Percentiles rank a stretch among this genome's conserved stretches.
Conservation (phyloP, 2,113 vertebrate genomes). For the Atrichornis clamosus region DNA sequence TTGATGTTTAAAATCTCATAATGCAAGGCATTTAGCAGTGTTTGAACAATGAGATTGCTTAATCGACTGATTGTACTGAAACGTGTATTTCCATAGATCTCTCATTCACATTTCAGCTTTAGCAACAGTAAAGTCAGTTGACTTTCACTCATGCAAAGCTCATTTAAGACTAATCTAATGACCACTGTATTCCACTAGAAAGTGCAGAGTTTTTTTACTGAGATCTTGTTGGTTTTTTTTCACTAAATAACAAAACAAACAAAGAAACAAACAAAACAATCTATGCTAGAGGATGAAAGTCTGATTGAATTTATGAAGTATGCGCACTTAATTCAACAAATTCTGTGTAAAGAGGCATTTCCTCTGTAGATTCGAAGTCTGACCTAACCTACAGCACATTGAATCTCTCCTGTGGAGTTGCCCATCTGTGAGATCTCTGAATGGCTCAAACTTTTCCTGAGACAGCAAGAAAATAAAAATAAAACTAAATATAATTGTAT, state of each 20-base stretch:
- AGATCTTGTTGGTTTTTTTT: not conserved
- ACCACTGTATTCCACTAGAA: not conserved
- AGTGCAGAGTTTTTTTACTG: not conserved
- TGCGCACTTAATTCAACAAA: not conserved
- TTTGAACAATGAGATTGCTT: constrained; percentile 63
- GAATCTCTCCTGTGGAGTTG: not conserved
- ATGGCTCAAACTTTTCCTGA: not conserved
- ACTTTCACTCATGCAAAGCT: not conserved
- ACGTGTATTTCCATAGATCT: constrained; percentile 20
- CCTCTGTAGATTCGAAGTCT: not conserved
- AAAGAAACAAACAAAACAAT: too few species aligned
- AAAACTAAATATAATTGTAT: not conserved
- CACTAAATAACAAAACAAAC: not conserved
- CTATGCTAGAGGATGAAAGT: not conserved
- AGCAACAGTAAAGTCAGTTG: not conserved
- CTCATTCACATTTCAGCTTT: constrained; percentile 2
- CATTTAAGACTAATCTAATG: not conserved
- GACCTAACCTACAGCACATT: not conserved
- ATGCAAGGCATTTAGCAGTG: constrained; percentile 57
- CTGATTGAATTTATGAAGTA: not conserved
- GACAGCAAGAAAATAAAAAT: not conserved
- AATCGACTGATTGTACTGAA: constrained; percentile 45
- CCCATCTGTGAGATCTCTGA: not conserved
- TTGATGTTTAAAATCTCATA: constrained; percentile 72
- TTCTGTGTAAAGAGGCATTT: not conserved